Base-by-base conservation (phyloP, 1,140 invertebrate genomes). In the Leguminivora glycinivorella region DNA sequence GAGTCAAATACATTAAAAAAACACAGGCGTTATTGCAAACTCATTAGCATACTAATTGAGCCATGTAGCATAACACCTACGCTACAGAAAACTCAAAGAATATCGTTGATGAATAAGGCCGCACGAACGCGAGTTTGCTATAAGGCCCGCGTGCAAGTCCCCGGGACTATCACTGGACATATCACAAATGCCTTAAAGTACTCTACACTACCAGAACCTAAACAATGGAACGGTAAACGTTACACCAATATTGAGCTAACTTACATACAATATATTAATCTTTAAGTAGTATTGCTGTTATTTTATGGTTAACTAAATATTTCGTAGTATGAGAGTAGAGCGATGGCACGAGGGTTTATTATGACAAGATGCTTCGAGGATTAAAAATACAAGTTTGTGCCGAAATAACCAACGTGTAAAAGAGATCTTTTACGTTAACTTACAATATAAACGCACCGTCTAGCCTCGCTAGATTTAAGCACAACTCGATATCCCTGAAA, bases 201-300 rank as follows among this genome's bases (percentile, higher is more conserved):
- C 74, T 83, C 80, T 86, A 89, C 85, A 76, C 85, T 91, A 91
- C 83, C 81, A 85, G 78, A 85, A 88, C 84, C 84, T 91, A 86
- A 89, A 82, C 85, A 89, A 87, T 91, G 88, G 89, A 91, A 91
- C 89, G 89, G 89, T 88, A 88, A 83, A 88, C 83, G 82, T 89
- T 87, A 89, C 83, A 88, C 83, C 77, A 80, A 90, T 81, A 89
- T 91, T 91, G 89, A 91, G 89, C 89, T 91, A 88, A 88, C 85
- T 91, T 91, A 91, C 81, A 85, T 83, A 82, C 84, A 85, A 91
- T 89, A 89, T 89, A 89, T 88, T 83, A 85, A 77, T 82, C 78
- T 82, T 91, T 91, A 91, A 89, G 89, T 91, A 91, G 84, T 88
- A 90, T 90, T 89, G 86, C 89, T 89, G 87, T 91, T 90, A 89